Evolutionary conservation across 2,113 vertebrate species (phyloP).

Genomic region (Otocyon megalotis): DNA sequence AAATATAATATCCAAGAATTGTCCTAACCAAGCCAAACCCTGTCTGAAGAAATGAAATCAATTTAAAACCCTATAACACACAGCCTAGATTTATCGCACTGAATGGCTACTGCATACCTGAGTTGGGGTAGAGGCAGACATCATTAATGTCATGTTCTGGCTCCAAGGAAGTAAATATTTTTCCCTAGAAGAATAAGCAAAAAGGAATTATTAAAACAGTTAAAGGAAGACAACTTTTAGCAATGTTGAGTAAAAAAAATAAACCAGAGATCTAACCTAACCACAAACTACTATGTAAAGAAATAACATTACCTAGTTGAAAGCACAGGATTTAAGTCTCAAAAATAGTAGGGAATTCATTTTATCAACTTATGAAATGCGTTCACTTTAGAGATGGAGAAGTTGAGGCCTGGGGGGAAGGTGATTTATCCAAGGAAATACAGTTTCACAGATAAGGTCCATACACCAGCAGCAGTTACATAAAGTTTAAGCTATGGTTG

Average conservation of each 20-base stretch:
- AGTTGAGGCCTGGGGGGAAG: not conserved
- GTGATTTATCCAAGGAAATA: not conserved
- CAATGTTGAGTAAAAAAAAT: not conserved
- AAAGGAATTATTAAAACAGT: constrained; percentile 11
- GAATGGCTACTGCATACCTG: constrained; percentile 87
- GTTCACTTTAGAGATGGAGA: constrained; percentile 41
- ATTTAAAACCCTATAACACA: not conserved
- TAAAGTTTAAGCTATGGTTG: not conserved
- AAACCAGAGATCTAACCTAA: not conserved
- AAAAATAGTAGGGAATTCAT: not conserved
- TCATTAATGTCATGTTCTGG: constrained; percentile 95
- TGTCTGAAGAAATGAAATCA: not conserved
- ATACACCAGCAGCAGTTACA: not conserved
- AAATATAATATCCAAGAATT: not conserved
- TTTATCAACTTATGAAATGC: not conserved
- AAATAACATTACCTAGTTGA: not conserved
- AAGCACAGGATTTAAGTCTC: not conserved
- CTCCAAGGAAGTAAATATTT: constrained; percentile 96
- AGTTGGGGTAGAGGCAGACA: constrained; percentile 95
- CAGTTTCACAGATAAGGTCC: not conserved
- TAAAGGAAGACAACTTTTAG: not conserved
- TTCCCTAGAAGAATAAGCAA: constrained; percentile 90
- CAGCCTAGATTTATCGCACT: not conserved
- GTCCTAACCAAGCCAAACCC: not conserved
- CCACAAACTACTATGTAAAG: not conserved